phyloP scores from a whole-genome alignment of 2,888 invertebrate genomes.

The Caenorhabditis drosophilae region DNA sequence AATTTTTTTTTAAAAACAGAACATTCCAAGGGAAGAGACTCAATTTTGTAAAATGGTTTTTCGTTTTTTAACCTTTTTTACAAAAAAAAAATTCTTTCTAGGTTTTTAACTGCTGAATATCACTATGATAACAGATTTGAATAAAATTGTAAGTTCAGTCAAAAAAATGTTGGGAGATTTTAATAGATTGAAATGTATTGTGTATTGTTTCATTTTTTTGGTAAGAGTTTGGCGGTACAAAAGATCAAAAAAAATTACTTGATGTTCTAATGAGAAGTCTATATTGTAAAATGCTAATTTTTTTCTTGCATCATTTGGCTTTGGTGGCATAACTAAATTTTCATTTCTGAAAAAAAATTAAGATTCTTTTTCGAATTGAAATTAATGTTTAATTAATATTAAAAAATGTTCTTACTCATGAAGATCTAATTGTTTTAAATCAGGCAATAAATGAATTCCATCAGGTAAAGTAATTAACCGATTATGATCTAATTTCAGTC shows the following conservation, averaged over 20 bases:
- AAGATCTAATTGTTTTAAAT: constrained; percentile 79
- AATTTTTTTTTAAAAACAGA: too few species aligned
- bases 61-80: too few species aligned
- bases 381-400: neutral
- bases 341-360: constrained; percentile 76
- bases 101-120: too few species aligned
- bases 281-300: constrained; percentile 87
- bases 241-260: constrained; percentile 75
- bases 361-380: neutral
- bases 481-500: constrained; percentile 89
- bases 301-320: constrained; percentile 80
- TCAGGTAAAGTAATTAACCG: constrained; percentile 93
- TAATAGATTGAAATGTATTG: too few species aligned
- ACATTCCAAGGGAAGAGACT: too few species aligned
- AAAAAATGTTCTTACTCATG: constrained; percentile 52
- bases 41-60: too few species aligned
- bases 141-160: too few species aligned
- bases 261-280: constrained; percentile 95
- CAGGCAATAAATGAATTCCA: constrained; percentile 90
- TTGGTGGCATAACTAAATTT: constrained; percentile 94
- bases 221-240: too few species aligned
- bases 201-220: too few species aligned
- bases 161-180: too few species aligned
- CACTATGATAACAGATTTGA: too few species aligned
- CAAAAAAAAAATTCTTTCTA: too few species aligned